Evolutionary conservation across 2,797 vertebrate species (phyloP).

Genomic region (Peromyscus attwateri): DNA sequence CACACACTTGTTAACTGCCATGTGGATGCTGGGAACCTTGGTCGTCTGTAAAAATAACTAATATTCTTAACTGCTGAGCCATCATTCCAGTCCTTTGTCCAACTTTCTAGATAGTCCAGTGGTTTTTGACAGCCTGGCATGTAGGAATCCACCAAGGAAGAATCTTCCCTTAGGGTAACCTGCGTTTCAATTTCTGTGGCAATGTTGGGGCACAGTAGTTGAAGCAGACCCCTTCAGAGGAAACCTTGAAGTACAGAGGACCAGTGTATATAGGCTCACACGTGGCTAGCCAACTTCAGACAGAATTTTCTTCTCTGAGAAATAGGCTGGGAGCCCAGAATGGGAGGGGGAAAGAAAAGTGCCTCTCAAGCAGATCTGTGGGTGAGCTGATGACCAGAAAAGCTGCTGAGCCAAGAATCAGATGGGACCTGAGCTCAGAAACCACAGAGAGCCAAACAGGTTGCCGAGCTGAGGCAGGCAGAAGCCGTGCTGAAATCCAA

Average conservation of each 20-base stretch:
- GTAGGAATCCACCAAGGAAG: not conserved
- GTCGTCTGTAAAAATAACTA: not conserved
- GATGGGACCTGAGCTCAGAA: conserved; percentile 12
- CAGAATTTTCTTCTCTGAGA: not conserved
- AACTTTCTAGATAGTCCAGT: not conserved
- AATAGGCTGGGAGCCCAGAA: not conserved
- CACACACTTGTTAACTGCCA: too few species aligned
- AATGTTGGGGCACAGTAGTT: not conserved
- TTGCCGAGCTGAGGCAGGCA: not conserved
- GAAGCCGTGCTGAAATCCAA: not conserved
- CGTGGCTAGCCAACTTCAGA: not conserved
- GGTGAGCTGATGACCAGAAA: not conserved
- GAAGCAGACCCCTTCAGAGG: not conserved
- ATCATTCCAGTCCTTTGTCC: not conserved
- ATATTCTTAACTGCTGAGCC: not conserved
- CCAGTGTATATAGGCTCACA: too few species aligned
- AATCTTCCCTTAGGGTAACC: not conserved
- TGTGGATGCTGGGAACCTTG: not conserved
- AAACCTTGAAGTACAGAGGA: not conserved
- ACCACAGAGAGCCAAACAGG: not conserved
- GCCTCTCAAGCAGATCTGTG: not conserved
- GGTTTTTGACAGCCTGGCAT: not conserved
- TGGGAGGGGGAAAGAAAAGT: not conserved
- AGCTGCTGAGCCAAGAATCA: not conserved
- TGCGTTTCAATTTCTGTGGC: not conserved